Base-by-base conservation (phyloP, 2,797 vertebrate genomes). In the Gastrophryne carolinensis region DNA sequence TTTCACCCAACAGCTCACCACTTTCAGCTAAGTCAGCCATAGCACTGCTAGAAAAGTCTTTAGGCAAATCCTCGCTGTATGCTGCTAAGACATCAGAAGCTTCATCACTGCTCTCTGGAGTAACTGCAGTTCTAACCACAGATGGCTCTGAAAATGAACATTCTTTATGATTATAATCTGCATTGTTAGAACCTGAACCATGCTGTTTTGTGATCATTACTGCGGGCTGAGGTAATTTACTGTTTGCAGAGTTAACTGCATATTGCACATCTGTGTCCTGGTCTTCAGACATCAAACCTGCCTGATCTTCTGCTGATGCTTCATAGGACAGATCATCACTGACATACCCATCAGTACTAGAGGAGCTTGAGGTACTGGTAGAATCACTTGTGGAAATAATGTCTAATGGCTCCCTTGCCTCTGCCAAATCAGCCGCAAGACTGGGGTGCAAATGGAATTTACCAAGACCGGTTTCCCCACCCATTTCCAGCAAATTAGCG, bases 31-130 rank as follows among this genome's bases (percentile, higher is more conserved):
- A 69, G 12, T 83, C 84, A 78, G 83, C 83, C 72, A 91, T 82
- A 5, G 91, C 92, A 34, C 87, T 87, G 81, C 92, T 93, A 68
- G 91, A 78, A 62, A 93, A 92, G 53, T 90, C 89, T 90, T 70
- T 5, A 92, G 89, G 85, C 0, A 85, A 68, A n/a, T 89, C 84
- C 1, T 63, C 56, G 60, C 84, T 83, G 41, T 86, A 81, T 57
- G 24, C 23, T 32, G 83, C 74, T 82, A 69, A 58, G 21, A 70
- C 72, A 50, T 53, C 75, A 11, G 66, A n/a, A 39, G 29, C 3
- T 79, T 79, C 79, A 73, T 10, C 73, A 44, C 53, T 70, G 29
- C 70, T 19, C 52, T 84, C 74, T 74, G 81, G 26, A 63, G 12
- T 63, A 52, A 2, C 60, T 44, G 67, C 29, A 19, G 75, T 80